A percentile compares a stretch with the other conserved stretches of the same genome.
These are phyloP conservation scores for Selenia dentaria DNA, from an alignment of 2,888 invertebrate genomes.

Conservation along the genomic window DNA sequence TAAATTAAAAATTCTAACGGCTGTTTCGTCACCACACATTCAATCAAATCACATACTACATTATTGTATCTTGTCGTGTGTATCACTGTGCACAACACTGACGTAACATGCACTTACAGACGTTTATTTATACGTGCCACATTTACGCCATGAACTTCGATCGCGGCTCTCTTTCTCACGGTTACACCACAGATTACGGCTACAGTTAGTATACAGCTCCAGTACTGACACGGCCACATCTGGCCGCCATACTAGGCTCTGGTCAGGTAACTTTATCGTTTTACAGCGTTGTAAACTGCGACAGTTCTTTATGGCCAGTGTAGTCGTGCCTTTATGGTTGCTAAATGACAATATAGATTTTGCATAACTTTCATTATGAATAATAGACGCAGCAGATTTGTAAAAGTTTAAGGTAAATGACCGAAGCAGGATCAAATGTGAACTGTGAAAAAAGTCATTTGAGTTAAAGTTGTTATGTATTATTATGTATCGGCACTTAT, in stretches of 20 bases:
- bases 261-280: slow-evolving; percentile 53
- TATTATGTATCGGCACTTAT: no score
- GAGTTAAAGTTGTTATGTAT: no score
- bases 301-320: slow-evolving; percentile 29
- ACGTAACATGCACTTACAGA: slow-evolving; percentile 1
- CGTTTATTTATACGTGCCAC: slow-evolving; percentile 9
- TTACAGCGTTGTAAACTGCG: slow-evolving; percentile 34
- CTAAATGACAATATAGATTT: slow-evolving; percentile 16
- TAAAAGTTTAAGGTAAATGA: no score
- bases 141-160: slow-evolving; percentile 5
- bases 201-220: not conserved
- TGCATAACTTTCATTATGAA: slow-evolving; percentile 10
- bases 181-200: not conserved
- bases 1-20: no score
- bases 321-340: slow-evolving; percentile 14
- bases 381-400: no score
- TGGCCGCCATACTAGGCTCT: slow-evolving; percentile 44
- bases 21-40: not conserved
- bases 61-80: not conserved
- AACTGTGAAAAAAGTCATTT: no score
- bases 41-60: not conserved
- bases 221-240: slow-evolving; percentile 41
- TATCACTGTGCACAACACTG: not conserved
- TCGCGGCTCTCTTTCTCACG: slow-evolving; percentile 30
- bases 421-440: no score